Base-by-base conservation (phyloP, 2,888 invertebrate genomes). In the Plebejus anna region DNA sequence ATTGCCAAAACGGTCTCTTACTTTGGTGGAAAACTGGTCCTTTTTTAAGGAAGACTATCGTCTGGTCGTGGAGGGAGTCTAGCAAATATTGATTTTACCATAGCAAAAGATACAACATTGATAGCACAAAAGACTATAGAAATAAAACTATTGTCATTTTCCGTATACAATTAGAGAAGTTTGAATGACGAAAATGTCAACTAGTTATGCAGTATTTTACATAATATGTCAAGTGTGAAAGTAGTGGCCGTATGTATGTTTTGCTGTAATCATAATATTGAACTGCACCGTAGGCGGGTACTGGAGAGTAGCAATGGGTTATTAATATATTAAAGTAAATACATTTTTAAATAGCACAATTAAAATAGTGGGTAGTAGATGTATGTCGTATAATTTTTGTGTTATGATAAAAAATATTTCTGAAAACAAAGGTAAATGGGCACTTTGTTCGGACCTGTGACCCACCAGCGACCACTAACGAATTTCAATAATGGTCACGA, bases 211-310 rank as follows among this genome's bases (percentile, higher is more conserved):
- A 71, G 70, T 70, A 70, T 55, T 70, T 76, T 76, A 76, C 71
- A 71, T 76, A 76, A 76, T 76, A 76, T 76, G 76, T 70, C 76
- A 76, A 70, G 51, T 59, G 71, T 70, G 76, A 76, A 76, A 76
- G 76, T 76, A 71, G 38, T 42, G 71, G 42, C 76, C 55, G 42
- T 71, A 36, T 70, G 36, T 70, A 28, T 47, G 22, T 66, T 76
- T 70, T 76, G 76, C 76, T 51, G 66, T 55, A 70, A 42, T 75
- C 47, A 66, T 51, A 47, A 66, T 51, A 51, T 75, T 36, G 36
- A 76, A 28, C 42, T 71, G 51, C 47, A 28, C 55, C 22, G 70
- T 70, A 28, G 61, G 57, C 32, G 71, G 38, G 11, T 57, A 57
- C 28, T 59, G 0, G 16, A 13, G 22, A 36, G n/a, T 4, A 42